These are phyloP conservation scores for Tenthredo amoena DNA, from an alignment of 2,888 invertebrate genomes.

Conservation along the genomic window DNA sequence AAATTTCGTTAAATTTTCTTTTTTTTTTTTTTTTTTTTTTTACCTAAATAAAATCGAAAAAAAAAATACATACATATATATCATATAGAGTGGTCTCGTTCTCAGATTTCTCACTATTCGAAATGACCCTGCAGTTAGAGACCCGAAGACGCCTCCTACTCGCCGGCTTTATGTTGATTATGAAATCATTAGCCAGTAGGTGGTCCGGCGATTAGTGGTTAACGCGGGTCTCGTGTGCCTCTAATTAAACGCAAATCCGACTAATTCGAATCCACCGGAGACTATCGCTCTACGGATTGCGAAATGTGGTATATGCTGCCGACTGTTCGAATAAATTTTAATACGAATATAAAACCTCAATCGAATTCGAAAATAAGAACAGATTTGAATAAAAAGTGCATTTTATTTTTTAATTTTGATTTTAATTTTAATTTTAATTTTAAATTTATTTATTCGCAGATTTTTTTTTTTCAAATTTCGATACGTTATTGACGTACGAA, in stretches of 20 bases:
- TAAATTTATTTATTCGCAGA: too few species aligned
- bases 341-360: too few species aligned
- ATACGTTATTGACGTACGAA: neutral
- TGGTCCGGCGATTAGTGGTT: conserved; percentile 68
- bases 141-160: neutral
- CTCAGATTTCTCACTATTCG: neutral
- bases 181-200: conserved; percentile 71
- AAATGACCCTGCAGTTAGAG: neutral
- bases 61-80: too few species aligned
- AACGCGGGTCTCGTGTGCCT: conserved; percentile 9
- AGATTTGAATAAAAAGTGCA: too few species aligned
- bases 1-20: too few species aligned
- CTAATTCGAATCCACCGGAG: conserved; percentile 4
- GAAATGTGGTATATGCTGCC: neutral
- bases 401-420: too few species aligned
- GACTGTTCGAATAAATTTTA: neutral
- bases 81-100: neutral
- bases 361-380: too few species aligned
- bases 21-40: too few species aligned
- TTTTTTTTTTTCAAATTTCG: too few species aligned
- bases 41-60: too few species aligned
- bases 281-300: neutral
- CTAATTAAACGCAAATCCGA: conserved; percentile 13
- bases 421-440: too few species aligned
- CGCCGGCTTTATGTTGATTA: conserved; percentile 62